phyloP scores from a whole-genome alignment of 2,113 vertebrate genomes.

The Chroicocephalus ridibundus region DNA sequence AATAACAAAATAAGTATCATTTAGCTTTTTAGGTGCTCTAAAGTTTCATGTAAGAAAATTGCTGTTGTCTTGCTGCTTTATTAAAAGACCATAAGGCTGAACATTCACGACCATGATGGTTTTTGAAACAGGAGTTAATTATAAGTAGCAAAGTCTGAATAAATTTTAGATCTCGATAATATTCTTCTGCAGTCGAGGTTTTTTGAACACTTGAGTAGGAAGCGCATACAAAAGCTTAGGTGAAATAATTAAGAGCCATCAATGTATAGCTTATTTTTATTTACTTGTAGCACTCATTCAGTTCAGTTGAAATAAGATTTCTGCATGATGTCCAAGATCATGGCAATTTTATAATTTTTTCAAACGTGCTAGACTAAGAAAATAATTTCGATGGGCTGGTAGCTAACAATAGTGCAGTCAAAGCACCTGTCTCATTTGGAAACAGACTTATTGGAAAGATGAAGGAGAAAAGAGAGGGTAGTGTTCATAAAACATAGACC shows the following conservation, averaged over 20 bases:
- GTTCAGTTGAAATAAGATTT: not conserved
- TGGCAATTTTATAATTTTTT: not conserved
- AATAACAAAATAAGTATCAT: not conserved
- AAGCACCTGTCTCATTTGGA: not conserved
- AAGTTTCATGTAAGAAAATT: not conserved
- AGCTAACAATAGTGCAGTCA: not conserved
- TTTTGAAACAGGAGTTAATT: not conserved
- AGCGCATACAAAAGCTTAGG: not conserved
- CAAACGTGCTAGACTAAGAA: not conserved
- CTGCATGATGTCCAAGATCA: not conserved
- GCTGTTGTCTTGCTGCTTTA: not conserved
- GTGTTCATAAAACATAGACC: not conserved
- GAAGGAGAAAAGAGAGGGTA: not conserved
- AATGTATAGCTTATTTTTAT: not conserved
- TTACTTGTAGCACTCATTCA: not conserved
- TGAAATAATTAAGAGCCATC: not conserved
- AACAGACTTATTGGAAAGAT: not conserved
- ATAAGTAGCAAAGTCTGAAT: not conserved
- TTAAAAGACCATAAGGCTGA: not conserved
- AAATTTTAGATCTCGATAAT: not conserved
- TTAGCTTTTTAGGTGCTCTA: not conserved
- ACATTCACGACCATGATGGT: not conserved
- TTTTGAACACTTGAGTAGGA: not conserved
- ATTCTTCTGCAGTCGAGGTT: not conserved
- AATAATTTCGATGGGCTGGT: not conserved